Conservation (phyloP, 2,888 invertebrate genomes). For the Drosophila histrio region DNA sequence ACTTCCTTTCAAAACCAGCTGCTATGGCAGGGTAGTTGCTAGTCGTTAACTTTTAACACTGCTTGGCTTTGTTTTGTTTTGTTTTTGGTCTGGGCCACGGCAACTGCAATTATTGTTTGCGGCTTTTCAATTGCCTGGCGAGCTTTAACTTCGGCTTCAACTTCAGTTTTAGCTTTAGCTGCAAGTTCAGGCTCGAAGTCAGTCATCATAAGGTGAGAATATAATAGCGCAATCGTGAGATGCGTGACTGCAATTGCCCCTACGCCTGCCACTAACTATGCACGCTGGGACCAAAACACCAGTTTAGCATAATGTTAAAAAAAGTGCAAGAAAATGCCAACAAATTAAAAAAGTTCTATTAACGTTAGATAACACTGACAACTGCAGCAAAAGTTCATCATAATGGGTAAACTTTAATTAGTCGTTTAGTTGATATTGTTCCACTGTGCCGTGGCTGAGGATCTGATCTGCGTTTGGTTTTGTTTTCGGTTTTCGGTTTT, state of each 20-base stretch:
- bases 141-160: slow-evolving; percentile 20
- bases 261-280: slow-evolving; percentile 62
- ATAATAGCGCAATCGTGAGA: slow-evolving; percentile 84
- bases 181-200: slow-evolving; percentile 44
- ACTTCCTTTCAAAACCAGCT: no score
- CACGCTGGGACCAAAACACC: slow-evolving; percentile 40
- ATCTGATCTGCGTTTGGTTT: slow-evolving; percentile 51
- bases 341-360: background rate
- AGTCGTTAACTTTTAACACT: background rate
- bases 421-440: background rate
- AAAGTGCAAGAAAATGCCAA: background rate
- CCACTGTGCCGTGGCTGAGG: slow-evolving; percentile 38
- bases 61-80: slow-evolving; percentile 5
- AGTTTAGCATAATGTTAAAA: background rate
- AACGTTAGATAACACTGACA: background rate
- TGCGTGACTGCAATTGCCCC: slow-evolving; percentile 83
- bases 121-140: slow-evolving; percentile 74
- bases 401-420: background rate
- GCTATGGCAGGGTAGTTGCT: slow-evolving; percentile 17
- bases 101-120: slow-evolving; percentile 76
- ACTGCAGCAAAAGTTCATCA: background rate
- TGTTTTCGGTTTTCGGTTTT: no score
- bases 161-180: slow-evolving; percentile 27
- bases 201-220: slow-evolving; percentile 80
- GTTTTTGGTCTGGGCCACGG: slow-evolving; percentile 53